phyloP scores from a whole-genome alignment of 1,140 invertebrate species.

The Drosophila kohkoa region DNA sequence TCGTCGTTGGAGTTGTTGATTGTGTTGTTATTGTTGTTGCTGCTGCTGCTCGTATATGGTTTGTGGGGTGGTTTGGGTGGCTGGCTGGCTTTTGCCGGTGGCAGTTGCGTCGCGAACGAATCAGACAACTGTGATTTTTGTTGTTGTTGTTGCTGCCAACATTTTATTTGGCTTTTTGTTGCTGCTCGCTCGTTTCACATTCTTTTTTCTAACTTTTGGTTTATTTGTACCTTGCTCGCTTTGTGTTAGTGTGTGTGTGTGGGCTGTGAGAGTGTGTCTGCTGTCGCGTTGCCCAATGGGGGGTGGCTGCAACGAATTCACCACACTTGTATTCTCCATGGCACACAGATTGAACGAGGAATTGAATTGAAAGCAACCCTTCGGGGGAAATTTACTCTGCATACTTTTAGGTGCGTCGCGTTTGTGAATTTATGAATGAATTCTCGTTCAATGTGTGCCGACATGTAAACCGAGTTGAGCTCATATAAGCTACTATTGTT shows the following conservation, averaged over 20 bases:
- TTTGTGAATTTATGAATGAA: constrained; percentile 74
- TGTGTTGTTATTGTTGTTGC: constrained; percentile 15
- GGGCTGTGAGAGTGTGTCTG: constrained; percentile 43
- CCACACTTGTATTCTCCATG: constrained; percentile 51
- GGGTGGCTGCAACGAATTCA: constrained; percentile 64
- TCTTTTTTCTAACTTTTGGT: constrained; percentile 71
- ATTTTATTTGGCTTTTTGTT: constrained; percentile 82
- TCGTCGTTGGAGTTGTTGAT: constrained; percentile 13
- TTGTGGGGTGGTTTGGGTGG: constrained; percentile 20
- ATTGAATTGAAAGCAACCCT: constrained; percentile 52
- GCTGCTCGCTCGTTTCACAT: constrained; percentile 56
- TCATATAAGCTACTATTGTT: constrained; percentile 6
- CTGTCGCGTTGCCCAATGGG: constrained; percentile 66
- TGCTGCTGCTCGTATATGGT: constrained; percentile 17
- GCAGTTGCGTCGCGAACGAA: constrained; percentile 78
- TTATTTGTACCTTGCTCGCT: constrained; percentile 28
- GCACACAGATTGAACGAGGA: constrained; percentile 46
- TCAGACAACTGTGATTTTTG: constrained; percentile 84
- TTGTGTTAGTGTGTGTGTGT: constrained; percentile 37
- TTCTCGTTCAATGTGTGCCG: constrained; percentile 14
- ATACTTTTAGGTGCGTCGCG: constrained; percentile 46
- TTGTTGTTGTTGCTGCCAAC: constrained; percentile 65
- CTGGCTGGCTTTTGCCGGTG: constrained; percentile 41
- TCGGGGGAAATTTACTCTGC: constrained; percentile 69
- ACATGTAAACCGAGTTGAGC: constrained; percentile 48